Conservation (phyloP, 1,140 invertebrate genomes). For the Tigriopus japonicus region DNA sequence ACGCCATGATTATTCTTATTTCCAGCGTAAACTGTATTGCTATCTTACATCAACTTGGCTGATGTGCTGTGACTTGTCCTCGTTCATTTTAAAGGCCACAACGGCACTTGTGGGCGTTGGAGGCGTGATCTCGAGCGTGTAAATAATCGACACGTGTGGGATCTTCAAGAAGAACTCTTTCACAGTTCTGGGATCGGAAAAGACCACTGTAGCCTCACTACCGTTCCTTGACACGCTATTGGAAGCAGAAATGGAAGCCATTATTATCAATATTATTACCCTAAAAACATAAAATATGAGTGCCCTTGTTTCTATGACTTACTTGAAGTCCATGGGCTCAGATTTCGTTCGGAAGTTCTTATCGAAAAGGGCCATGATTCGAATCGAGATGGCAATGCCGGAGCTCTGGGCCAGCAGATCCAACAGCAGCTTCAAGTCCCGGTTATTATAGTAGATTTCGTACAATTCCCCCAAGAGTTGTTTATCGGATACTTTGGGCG, state of each 20-base stretch:
- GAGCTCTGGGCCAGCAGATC: conserved; percentile 8
- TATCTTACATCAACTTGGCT: not conserved
- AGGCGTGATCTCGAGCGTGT: conserved; percentile 1
- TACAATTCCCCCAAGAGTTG: conserved; percentile 2
- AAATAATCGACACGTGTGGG: not conserved
- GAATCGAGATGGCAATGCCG: not conserved
- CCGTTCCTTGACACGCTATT: not conserved
- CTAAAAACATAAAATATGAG: no score
- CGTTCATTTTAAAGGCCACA: not conserved
- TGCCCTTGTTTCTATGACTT: no score
- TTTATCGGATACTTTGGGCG: not conserved
- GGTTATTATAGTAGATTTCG: conserved; percentile 5
- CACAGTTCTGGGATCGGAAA: not conserved
- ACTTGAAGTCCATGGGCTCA: not conserved
- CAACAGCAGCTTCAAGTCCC: conserved; percentile 7
- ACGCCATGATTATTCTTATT: no score
- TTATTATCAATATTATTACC: no score
- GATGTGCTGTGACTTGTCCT: not conserved
- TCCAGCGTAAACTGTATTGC: no score
- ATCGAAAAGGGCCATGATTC: conserved; percentile 4
- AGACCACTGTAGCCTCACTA: not conserved
- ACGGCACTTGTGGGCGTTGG: not conserved
- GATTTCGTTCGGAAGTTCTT: not conserved
- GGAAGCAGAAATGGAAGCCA: not conserved
- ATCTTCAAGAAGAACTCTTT: conserved; percentile 7